phyloP scores from a whole-genome alignment of 2,797 vertebrate species.

The Triplophysa bombifrons region DNA sequence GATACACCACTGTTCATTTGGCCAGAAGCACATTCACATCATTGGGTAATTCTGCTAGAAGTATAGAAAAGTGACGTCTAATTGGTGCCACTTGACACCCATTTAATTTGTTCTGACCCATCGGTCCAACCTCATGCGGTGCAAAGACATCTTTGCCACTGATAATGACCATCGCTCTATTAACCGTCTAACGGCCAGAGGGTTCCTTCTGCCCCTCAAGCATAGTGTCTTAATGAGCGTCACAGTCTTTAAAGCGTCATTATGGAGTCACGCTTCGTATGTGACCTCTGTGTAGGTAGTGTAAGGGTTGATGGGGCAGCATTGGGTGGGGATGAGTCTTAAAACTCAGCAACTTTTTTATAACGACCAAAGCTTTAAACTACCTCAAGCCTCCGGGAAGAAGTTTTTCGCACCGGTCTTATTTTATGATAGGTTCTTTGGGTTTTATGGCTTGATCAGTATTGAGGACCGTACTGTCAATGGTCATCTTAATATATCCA shows the following conservation, averaged over 20 bases:
- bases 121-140: constrained; percentile 41
- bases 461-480: constrained; percentile 12
- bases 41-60: background rate
- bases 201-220: constrained; percentile 56
- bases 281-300: constrained; percentile 53
- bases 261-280: constrained; percentile 58
- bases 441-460: constrained; percentile 38
- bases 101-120: constrained; percentile 51
- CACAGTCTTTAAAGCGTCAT: constrained; percentile 59
- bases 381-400: constrained; percentile 32
- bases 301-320: constrained; percentile 21
- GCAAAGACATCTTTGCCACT: constrained; percentile 48
- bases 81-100: constrained; percentile 47
- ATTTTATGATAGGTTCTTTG: constrained; percentile 26
- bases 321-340: constrained; percentile 22
- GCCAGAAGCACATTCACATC: background rate
- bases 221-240: constrained; percentile 56
- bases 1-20: background rate
- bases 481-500: constrained; percentile 5
- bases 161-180: constrained; percentile 57
- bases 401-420: constrained; percentile 26
- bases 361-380: constrained; percentile 48
- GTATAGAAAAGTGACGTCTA: constrained; percentile 9
- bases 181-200: constrained; percentile 55
- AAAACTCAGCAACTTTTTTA: constrained; percentile 42